Percentiles rank a stretch among this genome's conserved stretches.
Conservation (phyloP, 2,888 invertebrate species). For the Cinara cedri region DNA sequence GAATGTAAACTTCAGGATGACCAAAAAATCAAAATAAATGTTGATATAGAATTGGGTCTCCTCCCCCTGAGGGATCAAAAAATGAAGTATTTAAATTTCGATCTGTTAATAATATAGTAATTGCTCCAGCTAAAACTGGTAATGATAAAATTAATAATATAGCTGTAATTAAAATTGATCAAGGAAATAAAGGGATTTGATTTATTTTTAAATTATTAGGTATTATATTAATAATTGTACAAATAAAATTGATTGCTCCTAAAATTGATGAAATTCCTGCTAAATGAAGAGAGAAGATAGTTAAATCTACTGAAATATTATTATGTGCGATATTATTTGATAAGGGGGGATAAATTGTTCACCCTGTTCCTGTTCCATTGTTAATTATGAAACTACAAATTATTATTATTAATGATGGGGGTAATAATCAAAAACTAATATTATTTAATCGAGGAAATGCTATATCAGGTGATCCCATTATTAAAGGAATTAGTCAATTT, state of each 20-base stretch:
- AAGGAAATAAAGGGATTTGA: conserved; percentile 20
- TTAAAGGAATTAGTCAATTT: conserved; percentile 79
- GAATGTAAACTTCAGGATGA: conserved; percentile 85
- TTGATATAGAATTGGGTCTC: conserved; percentile 81
- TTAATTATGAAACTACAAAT: conserved; percentile 64
- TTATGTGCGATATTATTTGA: conserved; percentile 7
- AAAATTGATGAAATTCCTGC: conserved; percentile 20
- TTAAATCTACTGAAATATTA: conserved; percentile 16
- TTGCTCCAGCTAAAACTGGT: conserved; percentile 26
- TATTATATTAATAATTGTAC: conserved; percentile 20
- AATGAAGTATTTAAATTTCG: conserved; percentile 31
- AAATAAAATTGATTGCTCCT: conserved; percentile 34
- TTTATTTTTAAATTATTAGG: conserved; percentile 7
- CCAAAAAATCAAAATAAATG: conserved; percentile 89
- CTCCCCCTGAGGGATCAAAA: conserved; percentile 70
- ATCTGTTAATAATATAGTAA: conserved; percentile 61
- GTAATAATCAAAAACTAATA: conserved; percentile 82
- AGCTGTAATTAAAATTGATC: conserved; percentile 41
- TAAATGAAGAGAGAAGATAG: conserved; percentile 8
- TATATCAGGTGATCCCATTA: conserved; percentile 80
- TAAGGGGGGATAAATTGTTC: conserved; percentile 21
- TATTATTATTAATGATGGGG: conserved; percentile 72
- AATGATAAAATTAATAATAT: conserved; percentile 31
- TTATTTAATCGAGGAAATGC: conserved; percentile 84
- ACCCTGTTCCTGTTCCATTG: conserved; percentile 27